These are phyloP conservation scores for Tenthredo scrophulariae DNA, from an alignment of 2,888 invertebrate genomes.

Conservation along the genomic window DNA sequence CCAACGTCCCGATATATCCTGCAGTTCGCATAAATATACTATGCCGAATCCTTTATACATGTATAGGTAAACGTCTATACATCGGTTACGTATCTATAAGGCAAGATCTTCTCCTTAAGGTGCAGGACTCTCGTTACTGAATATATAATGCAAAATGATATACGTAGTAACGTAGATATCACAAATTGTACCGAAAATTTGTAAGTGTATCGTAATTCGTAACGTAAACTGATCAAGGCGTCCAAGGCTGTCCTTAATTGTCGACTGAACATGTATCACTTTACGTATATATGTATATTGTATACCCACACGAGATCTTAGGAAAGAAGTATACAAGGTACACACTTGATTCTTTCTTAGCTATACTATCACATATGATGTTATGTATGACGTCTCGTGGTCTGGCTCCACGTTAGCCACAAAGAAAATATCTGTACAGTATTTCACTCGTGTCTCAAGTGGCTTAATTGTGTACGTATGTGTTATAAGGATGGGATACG, in stretches of 20 bases:
- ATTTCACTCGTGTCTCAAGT: slow-evolving; percentile 30
- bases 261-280: not conserved
- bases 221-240: not conserved
- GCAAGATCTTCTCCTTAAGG: not conserved
- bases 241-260: slow-evolving; percentile 1
- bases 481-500: not conserved
- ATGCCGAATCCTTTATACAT: not conserved
- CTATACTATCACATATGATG: not conserved
- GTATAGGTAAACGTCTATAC: not conserved
- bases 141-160: not conserved
- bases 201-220: not conserved
- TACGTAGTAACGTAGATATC: not conserved
- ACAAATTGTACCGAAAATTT: not conserved
- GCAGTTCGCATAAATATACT: not conserved
- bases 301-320: not conserved
- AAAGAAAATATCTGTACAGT: slow-evolving; percentile 30
- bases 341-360: not conserved
- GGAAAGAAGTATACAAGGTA: not conserved
- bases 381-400: not conserved
- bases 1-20: not conserved
- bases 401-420: not conserved
- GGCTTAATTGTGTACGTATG: slow-evolving; percentile 15
- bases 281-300: not conserved
- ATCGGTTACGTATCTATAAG: not conserved
- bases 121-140: not conserved